Percentiles rank a stretch among this genome's conserved stretches.
Conservation (phyloP, 35 echinoderm and acorn worm species). For the Anneissia japonica region DNA sequence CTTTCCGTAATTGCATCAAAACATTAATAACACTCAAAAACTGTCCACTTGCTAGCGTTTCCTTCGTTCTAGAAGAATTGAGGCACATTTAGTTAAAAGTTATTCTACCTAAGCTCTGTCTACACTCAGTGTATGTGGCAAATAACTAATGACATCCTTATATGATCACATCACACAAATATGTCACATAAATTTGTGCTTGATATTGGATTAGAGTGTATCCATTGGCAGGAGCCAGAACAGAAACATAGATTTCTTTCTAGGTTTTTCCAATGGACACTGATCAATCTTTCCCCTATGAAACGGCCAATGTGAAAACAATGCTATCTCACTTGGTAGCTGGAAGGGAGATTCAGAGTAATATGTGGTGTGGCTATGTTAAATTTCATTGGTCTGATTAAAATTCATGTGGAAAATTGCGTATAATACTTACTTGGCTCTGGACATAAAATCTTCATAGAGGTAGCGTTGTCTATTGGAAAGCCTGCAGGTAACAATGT, state of each 20-base stretch:
- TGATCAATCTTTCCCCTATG: neutral
- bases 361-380: no score
- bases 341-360: no score
- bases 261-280: neutral
- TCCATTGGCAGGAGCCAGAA: neutral
- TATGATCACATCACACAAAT: no score
- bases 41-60: constrained; percentile 82
- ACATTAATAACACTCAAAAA: constrained; percentile 99
- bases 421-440: constrained; percentile 85
- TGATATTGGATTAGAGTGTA: no score
- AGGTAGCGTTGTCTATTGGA: constrained; percentile 91
- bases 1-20: constrained; percentile 98
- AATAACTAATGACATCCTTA: no score
- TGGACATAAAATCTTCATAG: constrained; percentile 97
- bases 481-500: constrained; percentile 80
- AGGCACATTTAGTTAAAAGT: no score
- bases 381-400: no score
- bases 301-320: neutral
- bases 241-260: neutral
- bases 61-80: constrained; percentile 77
- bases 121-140: no score
- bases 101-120: no score
- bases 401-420: no score
- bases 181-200: no score
- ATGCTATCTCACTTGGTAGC: neutral